phyloP scores from a whole-genome alignment of 2,113 vertebrate species.

The Petromus typicus region DNA sequence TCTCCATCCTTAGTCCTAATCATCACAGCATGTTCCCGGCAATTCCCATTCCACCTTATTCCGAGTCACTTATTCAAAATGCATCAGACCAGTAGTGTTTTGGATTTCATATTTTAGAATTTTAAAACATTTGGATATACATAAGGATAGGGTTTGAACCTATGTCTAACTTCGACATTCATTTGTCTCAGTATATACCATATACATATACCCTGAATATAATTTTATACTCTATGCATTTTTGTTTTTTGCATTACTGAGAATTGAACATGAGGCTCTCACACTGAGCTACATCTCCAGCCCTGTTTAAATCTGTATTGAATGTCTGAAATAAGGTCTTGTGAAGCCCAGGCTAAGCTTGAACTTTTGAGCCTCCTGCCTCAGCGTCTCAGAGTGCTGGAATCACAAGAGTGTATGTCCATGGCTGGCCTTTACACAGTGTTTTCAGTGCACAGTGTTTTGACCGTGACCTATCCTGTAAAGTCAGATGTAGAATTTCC shows the following conservation, averaged over 20 bases:
- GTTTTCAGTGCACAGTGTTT: background rate
- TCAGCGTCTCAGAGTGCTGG: background rate
- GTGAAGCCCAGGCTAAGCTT: background rate
- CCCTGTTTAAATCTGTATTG: background rate
- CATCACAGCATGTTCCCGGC: background rate
- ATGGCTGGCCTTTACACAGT: background rate
- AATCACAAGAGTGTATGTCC: background rate
- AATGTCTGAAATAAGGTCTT: background rate
- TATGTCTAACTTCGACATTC: background rate
- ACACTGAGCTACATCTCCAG: background rate
- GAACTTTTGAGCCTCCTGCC: background rate
- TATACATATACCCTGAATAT: background rate
- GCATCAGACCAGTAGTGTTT: background rate
- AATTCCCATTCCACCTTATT: background rate
- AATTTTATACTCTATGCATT: background rate
- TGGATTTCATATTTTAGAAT: background rate
- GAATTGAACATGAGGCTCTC: background rate
- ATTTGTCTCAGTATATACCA: background rate
- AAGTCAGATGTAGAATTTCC: background rate
- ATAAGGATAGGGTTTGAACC: background rate
- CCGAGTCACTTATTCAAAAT: background rate
- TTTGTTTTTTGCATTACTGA: background rate
- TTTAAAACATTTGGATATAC: background rate
- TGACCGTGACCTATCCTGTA: background rate
- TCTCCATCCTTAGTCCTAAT: background rate